Base-by-base conservation (phyloP, 1,140 invertebrate species). In the Heliothis virescens region DNA sequence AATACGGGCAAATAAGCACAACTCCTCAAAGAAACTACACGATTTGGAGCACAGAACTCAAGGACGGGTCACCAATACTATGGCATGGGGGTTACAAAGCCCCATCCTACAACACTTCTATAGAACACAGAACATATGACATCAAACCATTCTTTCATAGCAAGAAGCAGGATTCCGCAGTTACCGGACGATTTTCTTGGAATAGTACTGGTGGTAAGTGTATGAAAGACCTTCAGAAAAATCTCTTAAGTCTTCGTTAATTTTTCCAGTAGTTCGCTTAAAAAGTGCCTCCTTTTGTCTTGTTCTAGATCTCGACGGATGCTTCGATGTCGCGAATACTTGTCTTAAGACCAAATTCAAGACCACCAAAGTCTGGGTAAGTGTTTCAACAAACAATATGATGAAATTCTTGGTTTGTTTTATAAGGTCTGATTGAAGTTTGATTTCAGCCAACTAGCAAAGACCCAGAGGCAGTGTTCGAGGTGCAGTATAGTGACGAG, bases 101-200 rank as follows among this genome's bases (percentile, higher is more conserved):
- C 0, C 76, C 71, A 76, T 18, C 78, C 0, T 90, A 87, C 82
- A 60, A 72, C 13, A 15, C 16, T 16, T 59, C 63, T 1, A 26
- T n/a, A 18, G 55, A 48, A 84, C 16, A 80, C 1, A 87, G 69
- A 62, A 26, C 67, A 9, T 91, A 92, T 69, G 72, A 82, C 9
- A 79, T 89, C 11, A 78, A 79, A 7, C 75, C 72, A 9, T 5
- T 15, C 59, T 29, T 87, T 86, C 13, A 1, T 7, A 47, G 16
- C 3, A 41, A 15, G 18, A 7, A 4, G 21, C 29, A 60, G 4
- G 16, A 41, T 13, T 26, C 65, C 41, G 26, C 65, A 29, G 63
- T 89, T 16, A 62, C 77, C 47, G 90, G 80, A 10, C 73, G 50
- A n/a, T 84, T 91, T n/a, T 73, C 80, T 12, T 93, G 91, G 91